These are phyloP conservation scores for Scaptomyza polygonia DNA, from an alignment of 2,888 invertebrate genomes.

Conservation along the genomic window DNA sequence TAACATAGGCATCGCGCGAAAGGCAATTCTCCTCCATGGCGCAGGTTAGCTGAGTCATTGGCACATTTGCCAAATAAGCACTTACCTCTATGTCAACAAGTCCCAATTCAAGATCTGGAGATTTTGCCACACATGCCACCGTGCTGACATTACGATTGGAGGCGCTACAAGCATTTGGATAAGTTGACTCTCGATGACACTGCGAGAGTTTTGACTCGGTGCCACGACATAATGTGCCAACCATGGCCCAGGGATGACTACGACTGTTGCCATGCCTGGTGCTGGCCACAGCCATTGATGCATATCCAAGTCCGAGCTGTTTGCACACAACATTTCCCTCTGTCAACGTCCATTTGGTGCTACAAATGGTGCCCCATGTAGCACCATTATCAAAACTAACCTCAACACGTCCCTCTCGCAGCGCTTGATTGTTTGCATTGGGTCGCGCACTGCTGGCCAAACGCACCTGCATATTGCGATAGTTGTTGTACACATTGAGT, in stretches of 20 bases:
- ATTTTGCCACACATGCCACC: constrained; percentile 69
- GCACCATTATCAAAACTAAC: constrained; percentile 73
- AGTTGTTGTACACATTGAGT: constrained; percentile 54
- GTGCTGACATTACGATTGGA: constrained; percentile 72
- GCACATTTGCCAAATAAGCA: constrained; percentile 66
- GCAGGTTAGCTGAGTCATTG: constrained; percentile 71
- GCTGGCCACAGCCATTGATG: constrained; percentile 62
- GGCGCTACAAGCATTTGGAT: constrained; percentile 60
- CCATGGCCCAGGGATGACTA: constrained; percentile 67
- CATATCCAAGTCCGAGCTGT: constrained; percentile 76
- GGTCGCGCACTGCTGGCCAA: constrained; percentile 49
- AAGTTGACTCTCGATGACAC: constrained; percentile 69
- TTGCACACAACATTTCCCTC: constrained; percentile 80
- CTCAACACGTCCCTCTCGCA: constrained; percentile 77
- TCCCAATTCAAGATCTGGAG: constrained; percentile 73
- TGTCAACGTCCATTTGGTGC: constrained; percentile 72
- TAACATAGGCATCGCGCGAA: constrained; percentile 74
- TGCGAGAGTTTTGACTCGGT: constrained; percentile 66
- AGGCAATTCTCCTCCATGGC: constrained; percentile 82
- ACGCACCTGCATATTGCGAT: constrained; percentile 69
- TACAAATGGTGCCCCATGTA: constrained; percentile 79
- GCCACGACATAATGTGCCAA: constrained; percentile 78
- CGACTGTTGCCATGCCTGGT: constrained; percentile 67
- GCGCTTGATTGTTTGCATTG: background rate
- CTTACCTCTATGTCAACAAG: constrained; percentile 67